Base-by-base conservation (phyloP, 2,888 invertebrate genomes). In the Seira ritae region DNA sequence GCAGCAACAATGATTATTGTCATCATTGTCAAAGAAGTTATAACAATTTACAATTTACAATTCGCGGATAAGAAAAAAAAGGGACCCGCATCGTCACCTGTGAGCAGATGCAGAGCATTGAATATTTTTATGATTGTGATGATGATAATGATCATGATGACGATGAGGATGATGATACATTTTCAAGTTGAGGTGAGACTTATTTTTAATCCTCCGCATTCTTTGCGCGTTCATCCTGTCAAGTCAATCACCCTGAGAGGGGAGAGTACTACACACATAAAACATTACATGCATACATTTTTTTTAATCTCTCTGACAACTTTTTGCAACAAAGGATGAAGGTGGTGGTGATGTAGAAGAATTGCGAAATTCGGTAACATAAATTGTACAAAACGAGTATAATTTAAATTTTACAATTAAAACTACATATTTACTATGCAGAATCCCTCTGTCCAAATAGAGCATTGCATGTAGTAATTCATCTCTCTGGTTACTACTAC, bases 181-280 rank as follows among this genome's bases (percentile, higher is more conserved):
- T 55, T 55, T 55, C 12, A 15, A n/a, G 3, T 12, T 55, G 15
- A 67, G 37, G 42, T 67, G 67, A 69, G 69, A 69, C 37, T 69
- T 69, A 24, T 67, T 8, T 67, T 24, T 69, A 23, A 4, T 19
- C 12, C 55, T 12, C 55, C 55, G 3, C 55, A 12, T 69, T 42
- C 37, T 42, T 69, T 69, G 69, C 31, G 31, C 42, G 31, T 23
- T 69, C 69, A 69, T 69, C 42, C 69, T 69, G 69, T 69, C 69
- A 69, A n/a, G 67, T 42, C 42, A 69, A 31, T 69, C 69, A 69
- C 22, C 67, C 24, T 55, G 12, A 55, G 12, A 55, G 55, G 55
- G 55, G 55, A 55, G 55, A 55, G 55, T 55, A 55, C 31, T 8
- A 8, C 31, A 31, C 8, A 31, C 3, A 31, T 8, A 31, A 31